A percentile compares a stretch with the other conserved stretches of the same genome.
Evolutionary conservation across 2,888 invertebrate species (phyloP).

Genomic region (Drosophila flavopinicola): DNA sequence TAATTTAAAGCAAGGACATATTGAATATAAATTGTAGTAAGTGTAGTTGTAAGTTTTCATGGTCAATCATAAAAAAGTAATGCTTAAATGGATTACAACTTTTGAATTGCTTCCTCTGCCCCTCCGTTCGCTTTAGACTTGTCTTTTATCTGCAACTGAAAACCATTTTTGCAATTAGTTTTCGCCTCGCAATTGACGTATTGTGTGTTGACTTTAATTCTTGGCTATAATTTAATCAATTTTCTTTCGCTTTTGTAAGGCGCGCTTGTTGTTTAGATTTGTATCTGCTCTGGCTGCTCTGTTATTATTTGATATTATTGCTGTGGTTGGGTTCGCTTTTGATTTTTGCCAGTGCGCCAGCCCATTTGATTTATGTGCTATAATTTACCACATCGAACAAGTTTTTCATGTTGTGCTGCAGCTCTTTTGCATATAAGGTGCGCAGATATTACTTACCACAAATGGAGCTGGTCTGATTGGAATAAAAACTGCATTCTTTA

Average conservation of each 20-base stretch:
- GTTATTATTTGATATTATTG: conserved; percentile 63
- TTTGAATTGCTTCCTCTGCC: conserved; percentile 9
- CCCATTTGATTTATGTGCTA: conserved; percentile 51
- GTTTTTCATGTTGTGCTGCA: conserved; percentile 34
- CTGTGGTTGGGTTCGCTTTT: conserved; percentile 38
- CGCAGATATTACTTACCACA: neutral
- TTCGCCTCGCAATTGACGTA: conserved; percentile 19
- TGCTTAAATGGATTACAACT: neutral
- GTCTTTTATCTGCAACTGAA: conserved; percentile 1
- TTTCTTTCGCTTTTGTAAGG: conserved; percentile 31
- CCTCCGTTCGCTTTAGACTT: neutral
- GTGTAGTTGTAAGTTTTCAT: neutral
- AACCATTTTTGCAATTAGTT: conserved; percentile 11
- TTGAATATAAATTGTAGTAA: neutral
- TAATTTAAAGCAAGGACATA: conserved; percentile 3
- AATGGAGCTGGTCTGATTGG: neutral
- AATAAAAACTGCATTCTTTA: conserved; percentile 8
- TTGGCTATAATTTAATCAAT: conserved; percentile 47
- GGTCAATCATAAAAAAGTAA: neutral
- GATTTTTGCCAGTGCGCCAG: conserved; percentile 17
- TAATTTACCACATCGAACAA: conserved; percentile 41
- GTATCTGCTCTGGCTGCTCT: conserved; percentile 27
- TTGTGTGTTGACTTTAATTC: conserved; percentile 42
- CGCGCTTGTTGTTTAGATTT: conserved; percentile 32
- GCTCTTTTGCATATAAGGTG: conserved; percentile 2